Percentiles rank a stretch among this genome's conserved stretches.
Evolutionary conservation across 2,888 invertebrate species (phyloP).

Genomic region (Parochlus steinenii): DNA sequence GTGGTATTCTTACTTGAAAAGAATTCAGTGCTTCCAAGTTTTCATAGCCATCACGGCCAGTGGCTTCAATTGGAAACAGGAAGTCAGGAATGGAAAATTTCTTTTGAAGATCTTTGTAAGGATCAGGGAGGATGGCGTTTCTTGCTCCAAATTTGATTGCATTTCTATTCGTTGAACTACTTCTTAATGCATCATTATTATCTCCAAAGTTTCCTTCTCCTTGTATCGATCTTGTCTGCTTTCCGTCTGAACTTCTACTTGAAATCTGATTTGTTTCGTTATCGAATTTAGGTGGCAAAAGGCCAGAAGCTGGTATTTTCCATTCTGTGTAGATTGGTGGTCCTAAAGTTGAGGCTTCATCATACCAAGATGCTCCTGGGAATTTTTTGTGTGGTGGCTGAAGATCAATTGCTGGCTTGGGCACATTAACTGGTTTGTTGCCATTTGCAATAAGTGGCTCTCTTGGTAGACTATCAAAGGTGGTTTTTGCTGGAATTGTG

Average conservation of each 20-base stretch:
- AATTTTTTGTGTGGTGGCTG: constrained; percentile 38
- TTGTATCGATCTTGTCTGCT: constrained; percentile 12
- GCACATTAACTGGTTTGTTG: constrained; percentile 10
- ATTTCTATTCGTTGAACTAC: constrained; percentile 1
- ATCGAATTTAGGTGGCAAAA: constrained; percentile 36
- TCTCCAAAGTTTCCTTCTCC: constrained; percentile 10
- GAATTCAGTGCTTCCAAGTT: constrained; percentile 39
- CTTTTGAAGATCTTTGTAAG: constrained; percentile 36
- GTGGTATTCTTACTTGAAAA: constrained; percentile 39
- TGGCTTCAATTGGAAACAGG: constrained; percentile 38
- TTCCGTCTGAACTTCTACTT: constrained; percentile 10
- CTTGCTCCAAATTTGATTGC: constrained; percentile 1
- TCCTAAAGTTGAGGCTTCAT: constrained; percentile 36
- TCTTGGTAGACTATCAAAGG: constrained; percentile 17
- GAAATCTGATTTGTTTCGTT: constrained; percentile 28
- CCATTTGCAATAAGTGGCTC: constrained; percentile 1
- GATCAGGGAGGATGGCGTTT: not conserved
- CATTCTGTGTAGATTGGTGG: constrained; percentile 47
- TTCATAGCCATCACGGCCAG: constrained; percentile 40
- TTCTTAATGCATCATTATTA: constrained; percentile 3
- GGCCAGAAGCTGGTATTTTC: constrained; percentile 42
- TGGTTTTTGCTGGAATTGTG: constrained; percentile 29
- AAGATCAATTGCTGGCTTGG: constrained; percentile 26
- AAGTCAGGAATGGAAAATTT: constrained; percentile 44
- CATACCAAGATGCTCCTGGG: constrained; percentile 26